A percentile compares a stretch with the other conserved stretches of the same genome.
phyloP scores from a whole-genome alignment of 2,888 invertebrate genomes.

The Drosophila acutilabella region DNA sequence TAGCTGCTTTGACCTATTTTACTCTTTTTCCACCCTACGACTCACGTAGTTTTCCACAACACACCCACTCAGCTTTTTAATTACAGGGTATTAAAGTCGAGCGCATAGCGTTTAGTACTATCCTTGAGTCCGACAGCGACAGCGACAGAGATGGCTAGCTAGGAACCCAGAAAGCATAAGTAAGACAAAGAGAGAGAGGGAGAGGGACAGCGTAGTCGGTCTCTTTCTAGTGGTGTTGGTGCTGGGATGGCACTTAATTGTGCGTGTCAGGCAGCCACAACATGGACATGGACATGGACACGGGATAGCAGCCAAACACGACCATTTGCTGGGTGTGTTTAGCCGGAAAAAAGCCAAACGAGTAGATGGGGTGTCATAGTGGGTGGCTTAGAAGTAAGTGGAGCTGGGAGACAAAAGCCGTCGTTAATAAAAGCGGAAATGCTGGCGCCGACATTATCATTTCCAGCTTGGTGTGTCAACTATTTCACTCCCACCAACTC shows the following conservation, averaged over 20 bases:
- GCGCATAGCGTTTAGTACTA: slow-evolving; percentile 44
- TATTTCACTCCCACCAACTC: no score
- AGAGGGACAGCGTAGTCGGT: slow-evolving; percentile 5
- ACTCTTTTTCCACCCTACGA: no score
- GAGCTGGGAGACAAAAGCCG: slow-evolving; percentile 21
- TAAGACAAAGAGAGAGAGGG: slow-evolving; percentile 3
- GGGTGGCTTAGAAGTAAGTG: background rate
- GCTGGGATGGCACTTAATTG: slow-evolving; percentile 68
- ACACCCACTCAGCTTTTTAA: background rate
- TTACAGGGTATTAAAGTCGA: background rate
- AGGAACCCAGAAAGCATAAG: background rate
- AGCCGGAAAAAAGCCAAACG: background rate
- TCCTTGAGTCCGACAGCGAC: slow-evolving; percentile 55
- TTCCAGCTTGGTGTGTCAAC: slow-evolving; percentile 46
- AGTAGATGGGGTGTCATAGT: background rate
- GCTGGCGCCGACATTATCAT: slow-evolving; percentile 81
- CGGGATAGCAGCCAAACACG: slow-evolving; percentile 48
- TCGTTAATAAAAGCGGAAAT: slow-evolving; percentile 79
- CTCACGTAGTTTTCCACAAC: background rate
- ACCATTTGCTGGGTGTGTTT: slow-evolving; percentile 55
- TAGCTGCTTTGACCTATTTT: no score
- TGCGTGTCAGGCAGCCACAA: slow-evolving; percentile 76
- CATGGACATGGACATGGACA: slow-evolving; percentile 53
- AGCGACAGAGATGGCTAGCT: slow-evolving; percentile 1
- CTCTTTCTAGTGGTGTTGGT: slow-evolving; percentile 2